These are phyloP conservation scores for Telmatochromis sp. DNA, from an alignment of 2,113 vertebrate species.

Conservation along the genomic window DNA sequence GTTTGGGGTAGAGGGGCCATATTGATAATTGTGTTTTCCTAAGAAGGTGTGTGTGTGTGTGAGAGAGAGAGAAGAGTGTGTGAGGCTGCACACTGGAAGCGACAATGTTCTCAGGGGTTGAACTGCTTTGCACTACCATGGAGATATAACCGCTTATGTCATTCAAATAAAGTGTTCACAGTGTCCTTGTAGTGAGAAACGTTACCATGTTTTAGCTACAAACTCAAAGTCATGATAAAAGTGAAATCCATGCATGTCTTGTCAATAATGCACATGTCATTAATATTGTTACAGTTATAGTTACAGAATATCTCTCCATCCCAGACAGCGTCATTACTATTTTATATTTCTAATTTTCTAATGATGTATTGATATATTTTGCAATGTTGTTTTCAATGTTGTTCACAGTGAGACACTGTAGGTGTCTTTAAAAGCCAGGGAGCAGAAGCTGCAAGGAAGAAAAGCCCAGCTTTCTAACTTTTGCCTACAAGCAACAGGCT, in stretches of 20 bases:
- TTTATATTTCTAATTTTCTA: background rate
- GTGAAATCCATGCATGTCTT: background rate
- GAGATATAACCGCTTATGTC: background rate
- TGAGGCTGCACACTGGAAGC: background rate
- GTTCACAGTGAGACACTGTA: background rate
- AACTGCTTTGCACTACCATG: background rate
- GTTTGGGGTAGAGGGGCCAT: conserved; percentile 45
- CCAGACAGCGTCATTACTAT: background rate
- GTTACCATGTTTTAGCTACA: background rate
- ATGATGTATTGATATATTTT: background rate
- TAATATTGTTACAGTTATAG: background rate
- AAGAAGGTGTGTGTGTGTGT: background rate
- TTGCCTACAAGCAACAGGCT: background rate
- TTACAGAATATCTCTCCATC: background rate
- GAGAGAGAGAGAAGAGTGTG: background rate
- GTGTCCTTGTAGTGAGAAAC: background rate
- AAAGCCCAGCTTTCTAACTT: background rate
- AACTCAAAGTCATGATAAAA: background rate
- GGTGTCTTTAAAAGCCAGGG: background rate
- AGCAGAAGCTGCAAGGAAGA: background rate
- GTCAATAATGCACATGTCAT: background rate
- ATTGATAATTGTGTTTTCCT: conserved; percentile 57
- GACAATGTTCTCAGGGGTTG: rapidly evolving
- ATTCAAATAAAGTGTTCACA: background rate
- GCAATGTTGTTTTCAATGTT: background rate